These are phyloP conservation scores for Holcopasites calliopsidis DNA, from an alignment of 1,140 invertebrate genomes.

Conservation along the genomic window DNA sequence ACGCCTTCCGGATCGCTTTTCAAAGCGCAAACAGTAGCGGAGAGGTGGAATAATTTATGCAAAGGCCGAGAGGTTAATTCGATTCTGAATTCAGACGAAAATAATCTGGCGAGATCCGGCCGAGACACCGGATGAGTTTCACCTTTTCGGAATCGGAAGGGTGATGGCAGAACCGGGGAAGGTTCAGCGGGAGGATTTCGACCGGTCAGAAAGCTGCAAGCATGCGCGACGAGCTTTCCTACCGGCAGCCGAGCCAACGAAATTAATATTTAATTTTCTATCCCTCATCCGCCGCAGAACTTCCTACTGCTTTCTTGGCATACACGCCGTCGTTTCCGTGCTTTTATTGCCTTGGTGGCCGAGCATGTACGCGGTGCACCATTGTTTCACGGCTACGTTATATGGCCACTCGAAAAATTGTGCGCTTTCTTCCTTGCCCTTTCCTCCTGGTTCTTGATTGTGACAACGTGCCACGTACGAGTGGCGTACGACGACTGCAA, in stretches of 20 bases:
- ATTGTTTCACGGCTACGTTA: slow-evolving; percentile 68
- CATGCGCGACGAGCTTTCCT: slow-evolving; percentile 67
- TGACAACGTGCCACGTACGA: slow-evolving; percentile 55
- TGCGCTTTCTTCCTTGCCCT: slow-evolving; percentile 54
- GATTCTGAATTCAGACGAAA: slow-evolving; percentile 68
- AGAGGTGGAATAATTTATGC: slow-evolving; percentile 67
- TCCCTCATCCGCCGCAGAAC: slow-evolving; percentile 66
- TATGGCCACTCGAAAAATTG: slow-evolving; percentile 68
- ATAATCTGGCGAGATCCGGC: slow-evolving; percentile 48
- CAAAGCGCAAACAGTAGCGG: background rate
- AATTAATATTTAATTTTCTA: slow-evolving; percentile 78
- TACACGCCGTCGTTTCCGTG: slow-evolving; percentile 59
- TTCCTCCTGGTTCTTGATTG: slow-evolving; percentile 46
- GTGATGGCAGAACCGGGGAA: background rate
- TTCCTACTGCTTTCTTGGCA: slow-evolving; percentile 66
- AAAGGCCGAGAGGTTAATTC: slow-evolving; percentile 69
- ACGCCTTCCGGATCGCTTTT: background rate
- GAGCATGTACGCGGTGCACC: slow-evolving; percentile 59
- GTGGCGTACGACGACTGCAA: slow-evolving; percentile 18
- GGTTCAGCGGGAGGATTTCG: slow-evolving; percentile 30
- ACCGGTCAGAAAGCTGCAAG: slow-evolving; percentile 52
- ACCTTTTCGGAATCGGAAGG: slow-evolving; percentile 41
- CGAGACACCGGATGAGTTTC: slow-evolving; percentile 48
- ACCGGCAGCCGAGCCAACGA: slow-evolving; percentile 44
- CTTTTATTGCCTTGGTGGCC: slow-evolving; percentile 65